Conservation (phyloP, 2,888 invertebrate genomes). For the Xestia rhomboidea region DNA sequence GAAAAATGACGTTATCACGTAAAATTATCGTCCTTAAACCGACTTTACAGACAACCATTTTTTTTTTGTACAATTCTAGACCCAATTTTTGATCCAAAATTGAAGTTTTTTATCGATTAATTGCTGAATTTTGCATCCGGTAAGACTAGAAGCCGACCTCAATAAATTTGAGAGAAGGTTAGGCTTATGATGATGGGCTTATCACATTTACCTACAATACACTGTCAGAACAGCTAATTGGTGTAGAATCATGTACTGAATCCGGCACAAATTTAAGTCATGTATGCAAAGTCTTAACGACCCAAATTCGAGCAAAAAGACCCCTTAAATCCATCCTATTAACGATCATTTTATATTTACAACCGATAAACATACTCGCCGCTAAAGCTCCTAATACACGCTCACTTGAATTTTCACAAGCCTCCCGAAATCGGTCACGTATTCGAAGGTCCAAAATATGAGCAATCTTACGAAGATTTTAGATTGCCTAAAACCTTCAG, state of each 20-base stretch:
- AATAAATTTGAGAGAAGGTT: too few species aligned
- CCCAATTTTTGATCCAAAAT: too few species aligned
- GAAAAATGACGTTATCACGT: too few species aligned
- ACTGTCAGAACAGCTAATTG: background rate
- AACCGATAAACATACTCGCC: constrained; percentile 28
- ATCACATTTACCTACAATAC: too few species aligned
- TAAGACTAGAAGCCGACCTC: too few species aligned
- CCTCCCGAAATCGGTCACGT: constrained; percentile 51
- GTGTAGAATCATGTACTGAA: background rate
- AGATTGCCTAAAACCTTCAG: constrained; percentile 33
- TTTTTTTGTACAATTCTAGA: too few species aligned
- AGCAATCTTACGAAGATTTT: constrained; percentile 48
- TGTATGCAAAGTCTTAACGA: background rate
- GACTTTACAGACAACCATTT: too few species aligned
- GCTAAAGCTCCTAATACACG: constrained; percentile 16
- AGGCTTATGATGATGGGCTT: too few species aligned
- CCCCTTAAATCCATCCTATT: background rate
- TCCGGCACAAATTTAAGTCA: background rate
- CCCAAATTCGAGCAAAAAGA: background rate
- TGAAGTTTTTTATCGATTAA: too few species aligned
- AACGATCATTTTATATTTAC: constrained; percentile 34
- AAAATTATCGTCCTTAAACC: too few species aligned
- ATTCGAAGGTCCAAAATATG: constrained; percentile 58
- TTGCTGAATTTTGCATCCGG: too few species aligned
- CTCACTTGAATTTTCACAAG: constrained; percentile 42